Conservation (phyloP, 1,140 invertebrate genomes). For the Heliothis subflexa region DNA sequence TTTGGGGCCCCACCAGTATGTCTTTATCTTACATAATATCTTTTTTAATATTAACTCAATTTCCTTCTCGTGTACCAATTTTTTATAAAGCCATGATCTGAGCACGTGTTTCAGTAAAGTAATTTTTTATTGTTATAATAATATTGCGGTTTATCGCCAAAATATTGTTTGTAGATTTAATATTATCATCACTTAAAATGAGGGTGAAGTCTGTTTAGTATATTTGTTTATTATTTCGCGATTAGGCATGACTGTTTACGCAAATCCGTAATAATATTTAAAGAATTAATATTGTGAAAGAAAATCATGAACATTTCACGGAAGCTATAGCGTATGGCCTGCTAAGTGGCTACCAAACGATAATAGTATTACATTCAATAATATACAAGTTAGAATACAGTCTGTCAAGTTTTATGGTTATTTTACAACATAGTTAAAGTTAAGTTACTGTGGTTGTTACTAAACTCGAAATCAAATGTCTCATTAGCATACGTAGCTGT, state of each 20-base stretch:
- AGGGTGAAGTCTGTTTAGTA: not conserved
- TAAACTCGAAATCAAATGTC: conserved; percentile 10
- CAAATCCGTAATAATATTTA: not conserved
- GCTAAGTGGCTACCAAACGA: not conserved
- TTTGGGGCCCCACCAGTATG: no score
- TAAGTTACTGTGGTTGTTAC: not conserved
- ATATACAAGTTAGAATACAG: conserved; percentile 3
- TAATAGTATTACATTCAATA: not conserved
- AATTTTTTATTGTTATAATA: not conserved
- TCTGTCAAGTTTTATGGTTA: conserved; percentile 5
- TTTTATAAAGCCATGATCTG: no score
- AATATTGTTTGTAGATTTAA: not conserved
- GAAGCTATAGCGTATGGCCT: not conserved
- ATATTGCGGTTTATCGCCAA: not conserved
- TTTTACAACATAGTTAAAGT: not conserved
- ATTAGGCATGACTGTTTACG: not conserved
- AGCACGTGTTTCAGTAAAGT: not conserved
- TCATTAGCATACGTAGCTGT: conserved; percentile 18
- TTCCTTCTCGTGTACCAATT: no score
- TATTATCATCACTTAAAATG: not conserved
- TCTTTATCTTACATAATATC: no score
- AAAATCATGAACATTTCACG: not conserved
- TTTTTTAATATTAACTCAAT: no score
- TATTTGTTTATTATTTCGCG: not conserved
- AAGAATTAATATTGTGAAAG: not conserved